These are phyloP conservation scores for Cynopterus brachyotis DNA, from an alignment of 2,113 vertebrate species.

Conservation along the genomic window DNA sequence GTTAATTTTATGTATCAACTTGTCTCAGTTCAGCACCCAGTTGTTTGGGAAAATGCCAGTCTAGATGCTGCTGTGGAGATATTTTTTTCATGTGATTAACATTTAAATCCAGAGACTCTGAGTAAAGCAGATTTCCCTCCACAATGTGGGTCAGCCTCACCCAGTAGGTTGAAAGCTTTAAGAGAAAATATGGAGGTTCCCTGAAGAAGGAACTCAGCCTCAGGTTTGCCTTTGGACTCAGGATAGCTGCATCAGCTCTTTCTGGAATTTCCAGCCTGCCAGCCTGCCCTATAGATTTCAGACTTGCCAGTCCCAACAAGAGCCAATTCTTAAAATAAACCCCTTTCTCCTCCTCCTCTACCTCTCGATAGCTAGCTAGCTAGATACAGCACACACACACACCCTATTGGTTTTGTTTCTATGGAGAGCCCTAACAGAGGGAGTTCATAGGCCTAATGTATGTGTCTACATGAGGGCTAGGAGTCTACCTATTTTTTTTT, in stretches of 20 bases:
- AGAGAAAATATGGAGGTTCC: background rate
- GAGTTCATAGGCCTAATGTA: background rate
- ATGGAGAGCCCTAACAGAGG: background rate
- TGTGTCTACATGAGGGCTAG: background rate
- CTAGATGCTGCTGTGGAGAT: background rate
- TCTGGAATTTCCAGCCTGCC: background rate
- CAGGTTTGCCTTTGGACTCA: background rate
- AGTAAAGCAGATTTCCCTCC: background rate
- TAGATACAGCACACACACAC: background rate
- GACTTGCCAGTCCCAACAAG: background rate
- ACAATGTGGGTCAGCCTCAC: background rate
- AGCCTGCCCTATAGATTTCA: background rate
- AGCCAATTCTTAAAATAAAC: background rate
- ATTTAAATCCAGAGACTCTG: background rate
- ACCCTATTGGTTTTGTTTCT: background rate
- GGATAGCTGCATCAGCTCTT: background rate
- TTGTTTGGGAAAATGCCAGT: background rate
- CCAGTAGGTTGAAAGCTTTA: background rate
- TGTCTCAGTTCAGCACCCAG: background rate
- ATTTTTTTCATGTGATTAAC: background rate
- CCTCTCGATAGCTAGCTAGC: background rate
- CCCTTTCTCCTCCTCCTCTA: background rate
- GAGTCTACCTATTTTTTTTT: background rate
- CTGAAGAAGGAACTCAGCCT: background rate
- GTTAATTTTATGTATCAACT: background rate